Base-by-base conservation (phyloP, 2,888 invertebrate species). In the Pseudococcus jackbeardsleyi region DNA sequence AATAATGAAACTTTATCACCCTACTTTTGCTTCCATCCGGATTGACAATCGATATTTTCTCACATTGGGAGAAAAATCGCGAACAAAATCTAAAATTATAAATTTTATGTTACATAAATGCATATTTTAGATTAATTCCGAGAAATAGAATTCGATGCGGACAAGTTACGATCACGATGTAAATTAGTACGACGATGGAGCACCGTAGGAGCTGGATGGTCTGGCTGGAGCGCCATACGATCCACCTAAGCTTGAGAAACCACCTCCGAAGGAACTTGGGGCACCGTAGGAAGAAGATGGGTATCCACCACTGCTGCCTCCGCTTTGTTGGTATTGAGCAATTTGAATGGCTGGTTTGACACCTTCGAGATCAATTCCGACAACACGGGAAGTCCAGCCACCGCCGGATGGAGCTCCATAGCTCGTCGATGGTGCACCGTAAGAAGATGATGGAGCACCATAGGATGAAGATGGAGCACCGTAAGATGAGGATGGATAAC, bases 271-370 rank as follows among this genome's bases (percentile, higher is more conserved):
- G 92, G 94, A 94, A 92, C 95, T 93, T 89, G 95, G 94, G 89
- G 93, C 92, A 89, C 93, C 93, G 91, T 93, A 93, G 84, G 93
- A 94, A 48, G 89, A 90, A 89, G 89, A 92, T 15, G 92, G 92
- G 89, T 90, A 90, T 48, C 91, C 90, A 89, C 92, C 91, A 88
- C 91, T 91, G 77, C 92, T 92, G 77, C 93, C 93, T 92, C 93
- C 93, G 90, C 93, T 92, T 92, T 96, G 96, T 90, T 95, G 94
- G 93, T 95, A 96, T 91, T 96, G 96, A 77, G 96, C 96, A 90
- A 96, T 96, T 92, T 96, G 96, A 92, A 96, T 95, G 90, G 96
- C 96, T 91, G 96, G 96, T 91, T 96, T 95, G 91, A 96, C 95
- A 90, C 95, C 96, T 91, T 96, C 96, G 90, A 96, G 94, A 92